Evolutionary conservation across 2,888 invertebrate genomes (phyloP).

Genomic region (Machimus rusticus): DNA sequence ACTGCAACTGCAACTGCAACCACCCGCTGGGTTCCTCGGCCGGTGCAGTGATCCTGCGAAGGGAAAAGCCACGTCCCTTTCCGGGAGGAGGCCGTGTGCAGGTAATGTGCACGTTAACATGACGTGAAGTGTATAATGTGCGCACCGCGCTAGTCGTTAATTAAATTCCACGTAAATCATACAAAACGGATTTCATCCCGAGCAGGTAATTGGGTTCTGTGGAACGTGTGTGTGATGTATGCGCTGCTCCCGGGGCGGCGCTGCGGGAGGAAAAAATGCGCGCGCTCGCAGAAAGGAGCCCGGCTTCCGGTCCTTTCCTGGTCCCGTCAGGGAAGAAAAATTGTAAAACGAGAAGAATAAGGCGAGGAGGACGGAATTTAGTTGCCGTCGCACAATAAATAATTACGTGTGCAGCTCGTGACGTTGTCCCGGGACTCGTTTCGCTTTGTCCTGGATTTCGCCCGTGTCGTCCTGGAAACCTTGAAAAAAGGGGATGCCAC

Average conservation of each 20-base stretch:
- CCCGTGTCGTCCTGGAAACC: neutral
- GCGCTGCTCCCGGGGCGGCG: too few relatives aligned
- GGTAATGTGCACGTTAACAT: constrained; percentile 2
- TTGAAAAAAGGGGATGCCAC: neutral
- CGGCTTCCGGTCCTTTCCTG: neutral
- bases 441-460: neutral
- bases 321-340: constrained; percentile 26
- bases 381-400: constrained; percentile 21
- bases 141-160: constrained; percentile 15
- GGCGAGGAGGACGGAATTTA: neutral
- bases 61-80: neutral
- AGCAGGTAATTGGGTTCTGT: neutral
- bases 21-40: neutral
- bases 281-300: neutral
- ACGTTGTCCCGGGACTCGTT: neutral
- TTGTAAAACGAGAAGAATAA: neutral
- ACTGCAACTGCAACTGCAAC: neutral
- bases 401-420: constrained; percentile 25
- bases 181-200: constrained; percentile 36
- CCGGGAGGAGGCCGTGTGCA: neutral
- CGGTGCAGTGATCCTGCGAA: neutral
- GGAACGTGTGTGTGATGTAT: neutral
- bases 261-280: neutral
- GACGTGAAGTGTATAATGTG: neutral
- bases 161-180: constrained; percentile 44